A percentile compares a stretch with the other conserved stretches of the same genome.
Conservation (phyloP, 2,113 vertebrate genomes). For the Egretta garzetta region DNA sequence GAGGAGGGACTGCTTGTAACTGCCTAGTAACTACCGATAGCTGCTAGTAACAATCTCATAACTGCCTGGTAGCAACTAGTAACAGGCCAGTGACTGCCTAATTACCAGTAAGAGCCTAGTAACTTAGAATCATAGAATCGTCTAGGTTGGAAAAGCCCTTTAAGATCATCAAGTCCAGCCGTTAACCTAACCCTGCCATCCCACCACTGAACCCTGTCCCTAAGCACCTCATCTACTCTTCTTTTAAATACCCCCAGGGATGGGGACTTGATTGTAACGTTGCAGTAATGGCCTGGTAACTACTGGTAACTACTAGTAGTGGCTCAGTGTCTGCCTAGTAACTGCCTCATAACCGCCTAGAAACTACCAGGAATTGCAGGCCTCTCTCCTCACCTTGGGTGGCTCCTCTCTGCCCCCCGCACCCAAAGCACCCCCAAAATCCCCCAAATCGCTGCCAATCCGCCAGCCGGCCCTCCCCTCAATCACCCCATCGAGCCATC, state of each 20-base stretch:
- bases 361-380: background rate
- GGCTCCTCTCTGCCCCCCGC: background rate
- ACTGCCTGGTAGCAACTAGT: background rate
- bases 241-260: no score
- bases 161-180: no score
- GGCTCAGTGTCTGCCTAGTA: background rate
- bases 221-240: no score
- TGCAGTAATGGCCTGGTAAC: background rate
- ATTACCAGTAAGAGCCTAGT: no score
- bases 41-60: no score
- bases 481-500: accelerated
- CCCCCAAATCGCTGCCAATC: accelerated
- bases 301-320: background rate
- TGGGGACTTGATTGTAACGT: no score
- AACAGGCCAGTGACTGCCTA: background rate
- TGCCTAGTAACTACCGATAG: no score
- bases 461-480: background rate
- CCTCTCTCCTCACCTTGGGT: background rate
- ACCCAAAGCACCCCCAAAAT: background rate
- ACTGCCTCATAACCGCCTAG: background rate
- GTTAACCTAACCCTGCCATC: no score
- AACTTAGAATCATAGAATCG: no score
- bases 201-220: no score
- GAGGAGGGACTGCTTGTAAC: background rate
- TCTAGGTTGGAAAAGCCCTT: no score